Evolutionary conservation across 2,888 invertebrate genomes (phyloP), one percentile per base, ranked within the genome.

Genomic region (Podotricha telesiphe): DNA sequence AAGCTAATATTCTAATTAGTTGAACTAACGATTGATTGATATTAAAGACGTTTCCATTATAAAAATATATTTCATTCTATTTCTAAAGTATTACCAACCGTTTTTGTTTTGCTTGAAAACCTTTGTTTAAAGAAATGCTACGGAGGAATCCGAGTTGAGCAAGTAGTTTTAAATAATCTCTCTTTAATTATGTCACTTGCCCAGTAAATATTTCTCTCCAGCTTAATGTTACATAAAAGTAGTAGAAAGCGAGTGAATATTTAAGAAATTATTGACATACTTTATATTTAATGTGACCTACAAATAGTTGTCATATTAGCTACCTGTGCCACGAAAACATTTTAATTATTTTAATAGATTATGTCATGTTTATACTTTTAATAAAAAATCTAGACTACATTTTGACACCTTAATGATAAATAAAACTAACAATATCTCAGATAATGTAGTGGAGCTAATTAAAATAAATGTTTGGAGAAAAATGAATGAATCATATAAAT

Each of bases 221-320:
- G n/a, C 20, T 28, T 11, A 17, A n/a, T 45, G 45, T 59, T 59
- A 59, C 17, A 45, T 45, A 28, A 59, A 59, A 59, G 15, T n/a
- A 5, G 10, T 59, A 59, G 59, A 59, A 59, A 59, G 59, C 28
- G n/a, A 28, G 13, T 45, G 11, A 45, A 59, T 59, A 40, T 58
- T 45, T 45, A 22, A 45, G 0, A 2, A 4, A 59, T 11, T 22
- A 59, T 59, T 22, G 22, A 59, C 59, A 59, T 59, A n/a, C 11
- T n/a, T 42, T 40, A 20, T 19, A 15, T n/a, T 58, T 20, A 53
- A 7, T 15, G 37, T 56, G 15, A 58, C 58, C 58, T 58, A 58
- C 42, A 45, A 59, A 20, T 10, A n/a, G 34, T 17, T 22, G 22
- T 4, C 42, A 20, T 59, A 22, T n/a, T 59, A n/a, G 15, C 15